Evolutionary conservation across 2,113 vertebrate genomes (phyloP), one percentile per base, ranked within the genome.

Genomic region (Muntiacus reevesi): DNA sequence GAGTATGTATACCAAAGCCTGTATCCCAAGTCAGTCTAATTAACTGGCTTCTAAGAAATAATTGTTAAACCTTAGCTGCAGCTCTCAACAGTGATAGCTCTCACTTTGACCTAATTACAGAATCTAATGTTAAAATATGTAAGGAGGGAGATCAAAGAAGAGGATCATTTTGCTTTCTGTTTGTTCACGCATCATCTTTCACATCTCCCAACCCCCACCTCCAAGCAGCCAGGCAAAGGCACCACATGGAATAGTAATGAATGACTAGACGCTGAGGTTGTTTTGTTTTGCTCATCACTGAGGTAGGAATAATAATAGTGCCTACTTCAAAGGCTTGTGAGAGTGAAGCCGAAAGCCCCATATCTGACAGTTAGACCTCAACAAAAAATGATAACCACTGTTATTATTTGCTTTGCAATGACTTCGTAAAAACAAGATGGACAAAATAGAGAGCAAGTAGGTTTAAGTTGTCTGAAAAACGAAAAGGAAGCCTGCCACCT

Each of bases 31-130:
- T 92, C 92, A 89, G 89, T 62, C 95, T 95, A 97, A 96, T 97
- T 96, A 97, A 87, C 87, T 52, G 14, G 82, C 88, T 91, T 92
- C 95, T 87, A 50, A 96, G 92, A 97, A 95, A 92, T 90, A 95
- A 95, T 57, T 92, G 55, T 97, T 96, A 52, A 81, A 33, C 84
- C 67, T 82, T 36, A 84, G 87, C 95, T 59, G 43, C 45, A 87
- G 81, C 76, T 94, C 82, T 85, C 87, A 76, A 64, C 71, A 81
- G 52, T 57, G 85, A 30, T 78, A 40, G 45, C 60, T 89, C 92
- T 98, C 74, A 50, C 78, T 98, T 95, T 97, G 97, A 94, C 96
- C 97, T 97, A 97, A 96, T 98, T 96, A 83, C 27, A 85, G 64
- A 91, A 91, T 74, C 36, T 82, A 28, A 84, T 78, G 85, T 83